Evolutionary conservation across 1,140 invertebrate genomes (phyloP).

Genomic region (Neotoxoptera formosana): DNA sequence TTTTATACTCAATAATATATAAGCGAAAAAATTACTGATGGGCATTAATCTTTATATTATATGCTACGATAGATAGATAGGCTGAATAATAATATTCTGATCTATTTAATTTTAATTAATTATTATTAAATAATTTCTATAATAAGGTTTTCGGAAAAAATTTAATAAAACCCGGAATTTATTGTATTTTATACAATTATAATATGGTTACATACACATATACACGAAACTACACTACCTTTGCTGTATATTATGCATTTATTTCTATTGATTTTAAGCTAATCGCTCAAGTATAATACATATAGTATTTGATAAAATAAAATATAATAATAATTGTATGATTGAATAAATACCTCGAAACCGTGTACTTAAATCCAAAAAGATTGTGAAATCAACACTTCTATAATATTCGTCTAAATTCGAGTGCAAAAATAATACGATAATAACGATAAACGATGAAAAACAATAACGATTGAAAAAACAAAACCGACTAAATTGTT

Average conservation of each 20-base stretch:
- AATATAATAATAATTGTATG: slow-evolving; percentile 16
- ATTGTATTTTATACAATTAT: neutral
- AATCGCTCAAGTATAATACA: neutral
- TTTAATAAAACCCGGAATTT: neutral
- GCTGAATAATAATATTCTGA: slow-evolving; percentile 2
- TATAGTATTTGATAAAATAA: neutral
- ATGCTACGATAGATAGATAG: neutral
- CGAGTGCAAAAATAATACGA: neutral
- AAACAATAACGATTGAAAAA: neutral
- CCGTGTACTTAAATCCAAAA: neutral
- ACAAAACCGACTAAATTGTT: slow-evolving; percentile 13
- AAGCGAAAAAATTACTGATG: neutral
- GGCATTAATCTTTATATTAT: neutral
- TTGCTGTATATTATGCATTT: neutral
- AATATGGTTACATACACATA: neutral
- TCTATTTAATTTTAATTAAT: neutral
- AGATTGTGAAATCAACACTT: neutral
- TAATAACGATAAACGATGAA: neutral
- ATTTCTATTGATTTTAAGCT: neutral
- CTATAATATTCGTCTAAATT: neutral
- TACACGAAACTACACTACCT: neutral
- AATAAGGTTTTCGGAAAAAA: neutral
- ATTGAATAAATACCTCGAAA: slow-evolving; percentile 40
- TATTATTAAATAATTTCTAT: neutral
- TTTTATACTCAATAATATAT: neutral